Evolutionary conservation across 2,888 invertebrate genomes (phyloP).

Genomic region (Calliphora vomitoria): DNA sequence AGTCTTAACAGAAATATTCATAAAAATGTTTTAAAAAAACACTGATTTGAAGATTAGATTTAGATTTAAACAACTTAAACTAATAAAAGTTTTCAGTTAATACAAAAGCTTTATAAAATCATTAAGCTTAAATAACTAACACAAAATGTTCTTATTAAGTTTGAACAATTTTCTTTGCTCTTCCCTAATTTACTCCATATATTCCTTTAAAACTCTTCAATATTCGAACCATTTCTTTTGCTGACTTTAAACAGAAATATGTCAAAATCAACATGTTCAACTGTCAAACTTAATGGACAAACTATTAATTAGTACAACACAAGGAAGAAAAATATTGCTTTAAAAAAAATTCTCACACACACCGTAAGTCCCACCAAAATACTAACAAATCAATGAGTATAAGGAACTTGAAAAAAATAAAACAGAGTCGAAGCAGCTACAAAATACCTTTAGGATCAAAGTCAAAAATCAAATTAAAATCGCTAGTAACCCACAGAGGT

Average conservation of each 20-base stretch:
- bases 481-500: slow-evolving; percentile 67
- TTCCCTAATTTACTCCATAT: slow-evolving; percentile 23
- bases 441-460: slow-evolving; percentile 73
- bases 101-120: not conserved
- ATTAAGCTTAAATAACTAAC: not conserved
- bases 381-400: slow-evolving; percentile 81
- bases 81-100: no score
- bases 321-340: slow-evolving; percentile 10
- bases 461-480: slow-evolving; percentile 75
- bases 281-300: slow-evolving; percentile 82
- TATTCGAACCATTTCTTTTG: slow-evolving; percentile 8
- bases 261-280: slow-evolving; percentile 82
- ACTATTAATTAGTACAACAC: slow-evolving; percentile 83
- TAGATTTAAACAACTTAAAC: no score
- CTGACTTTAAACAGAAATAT: slow-evolving; percentile 73
- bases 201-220: not conserved
- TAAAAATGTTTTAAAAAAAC: not conserved
- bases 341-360: slow-evolving; percentile 72
- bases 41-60: not conserved
- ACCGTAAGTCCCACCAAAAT: slow-evolving; percentile 68
- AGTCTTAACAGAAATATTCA: not conserved
- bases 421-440: not conserved
- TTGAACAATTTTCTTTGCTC: no score
- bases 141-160: no score
- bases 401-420: no score